Evolutionary conservation across 2,113 vertebrate genomes (phyloP).

Genomic region (Microtus pennsylvanicus): DNA sequence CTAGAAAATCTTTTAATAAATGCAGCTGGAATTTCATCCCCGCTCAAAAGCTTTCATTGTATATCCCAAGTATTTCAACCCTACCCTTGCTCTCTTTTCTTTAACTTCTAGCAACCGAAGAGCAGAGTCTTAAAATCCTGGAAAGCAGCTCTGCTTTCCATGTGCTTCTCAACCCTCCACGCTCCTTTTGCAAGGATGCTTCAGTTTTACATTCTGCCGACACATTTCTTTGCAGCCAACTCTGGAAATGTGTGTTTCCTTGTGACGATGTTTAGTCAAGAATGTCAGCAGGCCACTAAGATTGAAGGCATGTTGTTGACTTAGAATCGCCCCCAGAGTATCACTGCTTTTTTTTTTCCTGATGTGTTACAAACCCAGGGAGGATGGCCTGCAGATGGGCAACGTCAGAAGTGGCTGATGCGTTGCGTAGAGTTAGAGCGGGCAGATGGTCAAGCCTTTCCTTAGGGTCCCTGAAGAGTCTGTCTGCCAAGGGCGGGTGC

Average conservation of each 20-base stretch:
- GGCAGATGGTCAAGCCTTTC: neutral
- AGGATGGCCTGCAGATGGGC: neutral
- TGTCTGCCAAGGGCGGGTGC: neutral
- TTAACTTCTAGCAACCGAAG: neutral
- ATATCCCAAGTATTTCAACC: neutral
- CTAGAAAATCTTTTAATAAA: constrained; percentile 65
- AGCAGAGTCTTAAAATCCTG: constrained; percentile 36
- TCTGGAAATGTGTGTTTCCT: constrained; percentile 32
- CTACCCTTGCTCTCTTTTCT: constrained; percentile 6
- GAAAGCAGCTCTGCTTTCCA: constrained; percentile 40
- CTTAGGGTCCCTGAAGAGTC: neutral
- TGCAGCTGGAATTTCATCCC: constrained; percentile 64
- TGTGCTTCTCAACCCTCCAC: neutral
- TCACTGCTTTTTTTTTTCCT: neutral
- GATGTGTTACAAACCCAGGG: neutral
- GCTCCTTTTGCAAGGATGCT: constrained; percentile 17
- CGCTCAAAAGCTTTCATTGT: constrained; percentile 7
- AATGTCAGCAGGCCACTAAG: neutral
- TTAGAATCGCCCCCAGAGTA: neutral
- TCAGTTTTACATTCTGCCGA: neutral
- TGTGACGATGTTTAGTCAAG: neutral
- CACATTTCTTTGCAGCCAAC: neutral
- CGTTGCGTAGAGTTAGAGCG: neutral
- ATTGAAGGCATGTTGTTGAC: neutral
- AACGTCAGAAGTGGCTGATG: neutral